Conservation (phyloP, 2,113 vertebrate species). For the Platycercus adscitus region DNA sequence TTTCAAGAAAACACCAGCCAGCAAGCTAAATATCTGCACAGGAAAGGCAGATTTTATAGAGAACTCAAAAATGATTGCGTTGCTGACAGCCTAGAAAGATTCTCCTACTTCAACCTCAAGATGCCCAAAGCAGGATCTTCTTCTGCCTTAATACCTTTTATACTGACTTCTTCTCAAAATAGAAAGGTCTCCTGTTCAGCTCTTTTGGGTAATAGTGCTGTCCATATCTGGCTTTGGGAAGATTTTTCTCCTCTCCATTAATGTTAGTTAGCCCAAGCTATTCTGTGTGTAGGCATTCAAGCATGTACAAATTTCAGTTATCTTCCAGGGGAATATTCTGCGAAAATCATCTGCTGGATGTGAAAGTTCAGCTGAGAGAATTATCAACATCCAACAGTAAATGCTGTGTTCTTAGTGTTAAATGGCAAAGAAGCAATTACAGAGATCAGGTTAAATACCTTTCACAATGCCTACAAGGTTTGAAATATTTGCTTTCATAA, state of each 20-base stretch:
- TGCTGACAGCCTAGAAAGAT: background rate
- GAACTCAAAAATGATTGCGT: background rate
- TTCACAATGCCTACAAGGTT: background rate
- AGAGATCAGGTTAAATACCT: background rate
- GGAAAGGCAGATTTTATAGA: background rate
- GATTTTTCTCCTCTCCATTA: background rate
- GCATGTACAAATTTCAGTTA: background rate
- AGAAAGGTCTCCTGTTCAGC: background rate
- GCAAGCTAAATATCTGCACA: background rate
- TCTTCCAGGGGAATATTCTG: background rate
- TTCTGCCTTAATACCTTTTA: background rate
- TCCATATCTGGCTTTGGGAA: background rate
- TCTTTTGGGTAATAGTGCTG: background rate
- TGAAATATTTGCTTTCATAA: background rate
- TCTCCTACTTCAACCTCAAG: background rate
- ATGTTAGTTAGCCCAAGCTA: background rate
- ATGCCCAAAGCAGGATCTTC: background rate
- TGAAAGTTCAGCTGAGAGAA: background rate
- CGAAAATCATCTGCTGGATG: background rate
- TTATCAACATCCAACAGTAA: background rate
- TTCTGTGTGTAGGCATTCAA: rapidly evolving
- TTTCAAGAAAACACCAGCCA: background rate
- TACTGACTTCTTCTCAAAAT: background rate
- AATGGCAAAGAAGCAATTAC: background rate
- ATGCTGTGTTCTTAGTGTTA: background rate